Conservation (phyloP, 1,140 invertebrate genomes). For the Megathymus violae region DNA sequence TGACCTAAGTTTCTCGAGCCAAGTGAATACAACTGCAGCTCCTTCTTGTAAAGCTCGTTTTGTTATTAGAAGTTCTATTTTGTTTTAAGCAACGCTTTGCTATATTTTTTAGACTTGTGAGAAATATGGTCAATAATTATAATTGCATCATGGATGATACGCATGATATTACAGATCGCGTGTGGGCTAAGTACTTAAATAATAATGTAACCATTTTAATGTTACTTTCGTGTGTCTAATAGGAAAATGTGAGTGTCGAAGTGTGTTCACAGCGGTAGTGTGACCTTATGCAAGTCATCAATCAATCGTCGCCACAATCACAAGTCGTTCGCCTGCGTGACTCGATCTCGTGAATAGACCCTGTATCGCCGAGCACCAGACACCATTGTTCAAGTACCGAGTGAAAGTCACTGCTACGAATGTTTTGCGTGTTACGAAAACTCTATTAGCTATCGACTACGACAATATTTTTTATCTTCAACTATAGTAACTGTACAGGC, state of each 20-base stretch:
- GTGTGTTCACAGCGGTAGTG: constrained; percentile 34
- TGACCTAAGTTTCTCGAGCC: constrained; percentile 35
- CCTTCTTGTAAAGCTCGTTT: too few relatives aligned
- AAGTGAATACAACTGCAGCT: too few relatives aligned
- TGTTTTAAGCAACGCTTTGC: too few relatives aligned
- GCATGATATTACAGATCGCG: too few relatives aligned
- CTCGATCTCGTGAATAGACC: constrained; percentile 48
- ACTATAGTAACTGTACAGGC: constrained; percentile 38
- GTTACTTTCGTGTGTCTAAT: not conserved
- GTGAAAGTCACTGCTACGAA: constrained; percentile 78
- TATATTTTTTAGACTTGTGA: too few relatives aligned
- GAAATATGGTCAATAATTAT: too few relatives aligned
- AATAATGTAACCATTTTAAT: too few relatives aligned
- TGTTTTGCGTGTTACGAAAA: constrained; percentile 69
- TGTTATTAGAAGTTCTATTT: too few relatives aligned
- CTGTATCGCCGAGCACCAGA: constrained; percentile 12
- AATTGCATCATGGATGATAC: too few relatives aligned
- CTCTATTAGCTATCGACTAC: constrained; percentile 50
- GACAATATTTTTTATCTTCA: constrained; percentile 43
- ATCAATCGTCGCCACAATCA: constrained; percentile 48
- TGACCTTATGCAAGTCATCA: constrained; percentile 52
- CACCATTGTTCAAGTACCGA: constrained; percentile 57
- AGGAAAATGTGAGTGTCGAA: constrained; percentile 6
- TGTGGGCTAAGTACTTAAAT: too few relatives aligned
- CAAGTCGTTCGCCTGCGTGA: constrained; percentile 55